Evolutionary conservation across 2,797 vertebrate species (phyloP), one percentile per base, ranked within the genome.

Genomic region (Enteromius fasciolatus): DNA sequence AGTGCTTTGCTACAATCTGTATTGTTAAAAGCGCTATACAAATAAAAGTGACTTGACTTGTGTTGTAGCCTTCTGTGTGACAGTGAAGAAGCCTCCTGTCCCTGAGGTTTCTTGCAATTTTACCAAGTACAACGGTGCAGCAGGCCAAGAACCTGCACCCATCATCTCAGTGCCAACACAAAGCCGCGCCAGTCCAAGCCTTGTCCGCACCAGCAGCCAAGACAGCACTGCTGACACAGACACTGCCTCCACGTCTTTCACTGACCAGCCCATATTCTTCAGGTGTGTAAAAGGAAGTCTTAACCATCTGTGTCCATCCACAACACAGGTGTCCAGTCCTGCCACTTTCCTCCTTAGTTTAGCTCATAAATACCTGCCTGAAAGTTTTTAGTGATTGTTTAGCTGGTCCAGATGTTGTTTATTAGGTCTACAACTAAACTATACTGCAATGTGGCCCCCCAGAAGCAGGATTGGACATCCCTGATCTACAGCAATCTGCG

Each of bases 211-310:
- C 74, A 88, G 92, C 14, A 20, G 87, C 69, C 92, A 92, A 50
- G 85, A 90, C 17, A 90, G 92, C 18, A 86, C 90, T 54, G 90
- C 87, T 61, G 94, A 95, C 41, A 86, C 83, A 36, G 68, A 92
- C 73, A 88, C 93, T 44, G 85, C 93, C 41, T 89, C 94, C 59
- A 86, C 89, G 0, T 91, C 94, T 0, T 98, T 96, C 83, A 93
- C 93, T 6, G 97, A 98, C 89, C 98, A 98, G 83, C 97, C 98
- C 1, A 92, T 99, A 76, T 99, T 99, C 93, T 99, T 99, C 91
- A 96, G 98, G 98, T 99, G 86, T 61, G 73, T 73, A 52, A 25
- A 48, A 46, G 64, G 7, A 78, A 66, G 28, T 48, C 20, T 1
- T 36, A n/a, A 36, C 1, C 50, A 41, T 23, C 4, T 3, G 3